A percentile compares a stretch with the other conserved stretches of the same genome.
Conservation (phyloP, 2,888 invertebrate species). For the Rhaphigaster nebulosa region DNA sequence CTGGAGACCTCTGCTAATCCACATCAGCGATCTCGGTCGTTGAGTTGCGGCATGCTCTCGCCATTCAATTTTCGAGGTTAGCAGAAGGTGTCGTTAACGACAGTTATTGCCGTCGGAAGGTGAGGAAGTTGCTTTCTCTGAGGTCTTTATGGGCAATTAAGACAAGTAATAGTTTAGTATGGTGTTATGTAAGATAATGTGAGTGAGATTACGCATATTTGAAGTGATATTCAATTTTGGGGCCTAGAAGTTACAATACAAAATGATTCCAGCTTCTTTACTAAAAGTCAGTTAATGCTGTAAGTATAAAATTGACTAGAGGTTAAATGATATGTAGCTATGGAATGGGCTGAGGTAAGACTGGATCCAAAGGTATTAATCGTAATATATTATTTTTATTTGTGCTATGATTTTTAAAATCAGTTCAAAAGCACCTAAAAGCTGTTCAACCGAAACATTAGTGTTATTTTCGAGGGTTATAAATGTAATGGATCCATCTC, state of each 20-base stretch:
- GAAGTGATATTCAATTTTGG: slow-evolving; percentile 21
- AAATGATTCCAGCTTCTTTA: neutral
- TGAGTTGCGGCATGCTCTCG: neutral
- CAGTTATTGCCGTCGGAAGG: neutral
- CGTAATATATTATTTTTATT: neutral
- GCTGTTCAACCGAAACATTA: slow-evolving; percentile 11
- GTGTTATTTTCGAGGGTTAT: neutral
- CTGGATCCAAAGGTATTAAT: neutral
- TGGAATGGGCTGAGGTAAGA: neutral
- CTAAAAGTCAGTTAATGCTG: neutral
- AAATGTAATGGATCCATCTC: slow-evolving; percentile 6
- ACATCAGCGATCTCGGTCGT: neutral
- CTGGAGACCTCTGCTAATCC: neutral
- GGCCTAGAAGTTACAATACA: slow-evolving; percentile 25
- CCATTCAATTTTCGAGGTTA: neutral
- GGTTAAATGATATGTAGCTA: neutral
- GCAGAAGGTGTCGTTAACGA: neutral
- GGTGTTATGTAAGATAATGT: neutral
- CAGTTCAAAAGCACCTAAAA: slow-evolving; percentile 10
- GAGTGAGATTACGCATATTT: neutral
- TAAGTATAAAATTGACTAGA: neutral
- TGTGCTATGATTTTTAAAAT: neutral
- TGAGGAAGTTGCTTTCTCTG: neutral
- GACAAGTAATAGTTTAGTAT: neutral
- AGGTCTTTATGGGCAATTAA: neutral